Evolutionary conservation across 1,140 invertebrate genomes (phyloP).

Genomic region (Zaprionus inermis): DNA sequence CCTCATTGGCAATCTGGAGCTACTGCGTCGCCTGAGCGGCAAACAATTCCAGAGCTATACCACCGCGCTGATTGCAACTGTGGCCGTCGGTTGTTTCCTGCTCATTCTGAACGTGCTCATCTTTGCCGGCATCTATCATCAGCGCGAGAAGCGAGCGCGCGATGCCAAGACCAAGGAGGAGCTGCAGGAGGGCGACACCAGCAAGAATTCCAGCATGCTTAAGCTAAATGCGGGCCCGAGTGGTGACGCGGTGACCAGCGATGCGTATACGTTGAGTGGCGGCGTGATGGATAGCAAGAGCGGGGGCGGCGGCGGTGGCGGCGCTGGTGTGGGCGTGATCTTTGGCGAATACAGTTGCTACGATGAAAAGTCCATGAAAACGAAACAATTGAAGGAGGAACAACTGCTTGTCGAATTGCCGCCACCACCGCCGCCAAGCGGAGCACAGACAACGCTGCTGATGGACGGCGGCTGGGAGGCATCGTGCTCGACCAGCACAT

Average conservation of each 20-base stretch:
- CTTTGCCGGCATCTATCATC: conserved; percentile 97
- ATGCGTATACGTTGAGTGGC: conserved; percentile 67
- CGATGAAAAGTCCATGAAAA: conserved; percentile 87
- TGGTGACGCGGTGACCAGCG: conserved; percentile 44
- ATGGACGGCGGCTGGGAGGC: conserved; percentile 74
- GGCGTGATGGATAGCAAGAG: conserved; percentile 63
- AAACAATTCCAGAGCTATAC: conserved; percentile 94
- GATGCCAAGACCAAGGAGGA: conserved; percentile 90
- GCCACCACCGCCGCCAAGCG: conserved; percentile 73
- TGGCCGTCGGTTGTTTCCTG: conserved; percentile 95
- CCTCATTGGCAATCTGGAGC: conserved; percentile 78
- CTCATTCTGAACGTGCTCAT: conserved; percentile 96
- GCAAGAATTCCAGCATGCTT: conserved; percentile 77
- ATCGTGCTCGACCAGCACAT: conserved; percentile 70
- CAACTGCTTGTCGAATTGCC: conserved; percentile 87
- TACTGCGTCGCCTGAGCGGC: conserved; percentile 89
- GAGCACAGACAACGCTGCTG: conserved; percentile 74
- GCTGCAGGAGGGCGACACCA: conserved; percentile 87
- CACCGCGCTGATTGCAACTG: conserved; percentile 95
- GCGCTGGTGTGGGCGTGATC: conserved; percentile 49
- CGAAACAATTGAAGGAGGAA: conserved; percentile 86
- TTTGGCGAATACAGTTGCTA: conserved; percentile 88
- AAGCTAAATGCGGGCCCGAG: conserved; percentile 65
- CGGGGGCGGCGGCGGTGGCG: neutral
- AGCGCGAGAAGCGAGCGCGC: conserved; percentile 89